Evolutionary conservation across 2,797 vertebrate species (phyloP).

Genomic region (Silurus aristotelis): DNA sequence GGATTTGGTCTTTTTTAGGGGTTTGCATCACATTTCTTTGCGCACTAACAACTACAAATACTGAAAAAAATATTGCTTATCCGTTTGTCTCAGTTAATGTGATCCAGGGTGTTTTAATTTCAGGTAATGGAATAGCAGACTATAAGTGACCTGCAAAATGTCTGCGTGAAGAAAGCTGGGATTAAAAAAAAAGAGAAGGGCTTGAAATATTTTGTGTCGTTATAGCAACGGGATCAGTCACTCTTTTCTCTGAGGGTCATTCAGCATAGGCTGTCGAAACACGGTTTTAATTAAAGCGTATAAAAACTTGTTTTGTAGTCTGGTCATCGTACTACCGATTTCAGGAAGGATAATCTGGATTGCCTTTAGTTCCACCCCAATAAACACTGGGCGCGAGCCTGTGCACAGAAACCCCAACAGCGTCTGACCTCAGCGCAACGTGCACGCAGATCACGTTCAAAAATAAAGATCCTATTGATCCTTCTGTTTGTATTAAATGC

Average conservation of each 20-base stretch:
- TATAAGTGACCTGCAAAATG: slow-evolving; percentile 30
- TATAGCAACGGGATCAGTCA: slow-evolving; percentile 80
- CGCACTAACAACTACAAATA: not conserved
- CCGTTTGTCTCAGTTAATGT: not conserved
- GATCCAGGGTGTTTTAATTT: slow-evolving; percentile 9
- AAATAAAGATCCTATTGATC: slow-evolving; percentile 12
- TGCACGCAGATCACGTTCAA: not conserved
- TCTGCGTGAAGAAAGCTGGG: slow-evolving; percentile 36
- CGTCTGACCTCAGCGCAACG: not conserved
- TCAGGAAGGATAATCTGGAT: slow-evolving; percentile 72
- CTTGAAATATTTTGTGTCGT: slow-evolving; percentile 79
- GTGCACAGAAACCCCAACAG: not conserved
- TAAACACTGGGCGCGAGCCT: slow-evolving; percentile 63
- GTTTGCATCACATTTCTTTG: not conserved
- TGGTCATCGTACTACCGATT: slow-evolving; percentile 69
- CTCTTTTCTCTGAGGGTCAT: slow-evolving; percentile 77
- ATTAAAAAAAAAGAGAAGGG: slow-evolving; percentile 63
- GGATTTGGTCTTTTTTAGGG: too few species aligned
- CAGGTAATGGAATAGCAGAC: slow-evolving; percentile 19
- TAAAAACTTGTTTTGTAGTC: slow-evolving; percentile 72
- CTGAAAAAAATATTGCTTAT: not conserved
- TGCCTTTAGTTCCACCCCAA: slow-evolving; percentile 70
- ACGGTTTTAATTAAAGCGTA: slow-evolving; percentile 74
- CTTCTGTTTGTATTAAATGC: not conserved
- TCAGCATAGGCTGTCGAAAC: slow-evolving; percentile 72